A percentile compares a stretch with the other conserved stretches of the same genome.
Evolutionary conservation across 2,888 invertebrate genomes (phyloP).

Genomic region (Drosophila maculinotata): DNA sequence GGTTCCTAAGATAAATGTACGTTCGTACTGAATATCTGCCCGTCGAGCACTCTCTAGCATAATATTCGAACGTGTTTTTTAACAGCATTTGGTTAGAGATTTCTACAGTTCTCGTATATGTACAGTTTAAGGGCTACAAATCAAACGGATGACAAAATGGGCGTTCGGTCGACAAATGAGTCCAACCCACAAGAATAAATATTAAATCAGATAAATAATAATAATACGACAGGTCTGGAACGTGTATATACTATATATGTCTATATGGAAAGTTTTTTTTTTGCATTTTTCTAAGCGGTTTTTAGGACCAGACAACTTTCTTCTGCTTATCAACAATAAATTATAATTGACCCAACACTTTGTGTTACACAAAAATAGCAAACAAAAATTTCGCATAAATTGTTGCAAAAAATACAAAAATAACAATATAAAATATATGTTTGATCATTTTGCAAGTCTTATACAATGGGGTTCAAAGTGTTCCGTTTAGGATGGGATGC

Average conservation of each 20-base stretch:
- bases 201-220: conserved; percentile 8
- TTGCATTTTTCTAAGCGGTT: not conserved
- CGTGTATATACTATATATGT: too few species aligned
- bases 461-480: conserved; percentile 16
- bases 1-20: not conserved
- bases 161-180: conserved; percentile 26
- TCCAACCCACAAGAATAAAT: conserved; percentile 13
- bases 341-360: conserved; percentile 5
- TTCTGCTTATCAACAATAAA: conserved; percentile 25
- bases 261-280: conserved; percentile 24
- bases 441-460: conserved; percentile 13
- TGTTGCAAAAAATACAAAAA: conserved; percentile 9
- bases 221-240: conserved; percentile 14
- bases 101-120: conserved; percentile 12
- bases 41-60: not conserved
- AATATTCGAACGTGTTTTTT: not conserved
- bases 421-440: conserved; percentile 1
- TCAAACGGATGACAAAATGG: conserved; percentile 27
- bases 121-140: conserved; percentile 23
- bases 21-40: not conserved
- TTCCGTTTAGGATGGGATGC: conserved; percentile 8
- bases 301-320: conserved; percentile 32
- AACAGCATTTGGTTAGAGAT: conserved; percentile 1
- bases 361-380: conserved; percentile 1
- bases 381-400: conserved; percentile 27